Percentiles rank a stretch among this genome's conserved stretches.
Evolutionary conservation across 1,140 invertebrate genomes (phyloP).

Genomic region (Leptinotarsa texana): DNA sequence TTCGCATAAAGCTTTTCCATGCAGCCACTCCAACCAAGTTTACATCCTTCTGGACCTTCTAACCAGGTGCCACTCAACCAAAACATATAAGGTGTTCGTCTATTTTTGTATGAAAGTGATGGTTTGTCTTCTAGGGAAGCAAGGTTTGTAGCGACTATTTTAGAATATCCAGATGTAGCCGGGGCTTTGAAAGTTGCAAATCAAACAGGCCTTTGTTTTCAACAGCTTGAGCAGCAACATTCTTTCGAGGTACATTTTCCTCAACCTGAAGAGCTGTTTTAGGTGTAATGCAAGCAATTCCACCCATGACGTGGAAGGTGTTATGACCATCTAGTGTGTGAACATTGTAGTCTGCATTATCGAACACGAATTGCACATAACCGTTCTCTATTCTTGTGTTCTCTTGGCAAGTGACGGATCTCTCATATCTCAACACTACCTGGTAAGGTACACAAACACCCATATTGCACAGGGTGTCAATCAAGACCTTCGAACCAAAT

Average conservation of each 20-base stretch:
- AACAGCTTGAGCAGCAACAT: constrained; percentile 12
- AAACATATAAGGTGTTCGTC: constrained; percentile 21
- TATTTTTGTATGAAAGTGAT: constrained; percentile 10
- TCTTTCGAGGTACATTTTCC: constrained; percentile 7
- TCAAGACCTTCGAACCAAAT: constrained; percentile 13
- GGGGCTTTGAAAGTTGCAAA: constrained; percentile 8
- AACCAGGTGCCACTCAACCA: constrained; percentile 25
- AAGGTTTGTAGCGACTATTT: constrained; percentile 14
- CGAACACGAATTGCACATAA: constrained; percentile 49
- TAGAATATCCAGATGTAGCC: constrained; percentile 7
- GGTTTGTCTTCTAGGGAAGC: constrained; percentile 17
- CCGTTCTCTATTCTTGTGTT: too few relatives aligned
- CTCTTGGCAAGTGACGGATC: constrained; percentile 8
- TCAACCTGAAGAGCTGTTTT: constrained; percentile 20
- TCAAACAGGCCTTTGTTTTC: constrained; percentile 13
- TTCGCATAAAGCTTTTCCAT: constrained; percentile 23
- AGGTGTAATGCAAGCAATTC: constrained; percentile 1
- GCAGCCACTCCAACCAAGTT: constrained; percentile 25
- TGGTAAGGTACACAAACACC: constrained; percentile 11
- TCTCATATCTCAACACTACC: constrained; percentile 19
- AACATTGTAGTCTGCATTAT: constrained; percentile 55
- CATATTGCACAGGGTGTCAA: constrained; percentile 11
- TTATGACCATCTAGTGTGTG: constrained; percentile 53
- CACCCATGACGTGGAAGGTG: constrained; percentile 42
- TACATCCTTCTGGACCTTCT: constrained; percentile 24